phyloP scores from a whole-genome alignment of 2,888 invertebrate genomes.

The Lottia scabra region DNA sequence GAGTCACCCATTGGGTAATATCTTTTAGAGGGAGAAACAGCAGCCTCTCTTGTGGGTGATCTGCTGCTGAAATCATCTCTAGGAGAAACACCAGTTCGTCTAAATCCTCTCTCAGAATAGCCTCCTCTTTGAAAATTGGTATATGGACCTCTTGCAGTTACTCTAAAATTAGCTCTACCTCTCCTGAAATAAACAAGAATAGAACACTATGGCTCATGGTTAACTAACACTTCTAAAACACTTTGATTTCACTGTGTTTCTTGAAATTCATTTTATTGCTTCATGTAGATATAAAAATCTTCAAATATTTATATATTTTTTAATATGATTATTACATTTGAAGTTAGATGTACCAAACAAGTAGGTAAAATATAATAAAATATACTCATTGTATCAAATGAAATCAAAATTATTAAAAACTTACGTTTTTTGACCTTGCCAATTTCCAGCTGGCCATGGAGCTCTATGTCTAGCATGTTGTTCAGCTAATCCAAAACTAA shows the following conservation, averaged over 20 bases:
- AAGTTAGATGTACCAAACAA: no score
- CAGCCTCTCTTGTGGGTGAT: conserved; percentile 6
- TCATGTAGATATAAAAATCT: no score
- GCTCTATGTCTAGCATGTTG: conserved; percentile 27
- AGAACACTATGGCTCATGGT: no score
- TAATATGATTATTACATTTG: no score
- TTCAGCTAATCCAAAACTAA: conserved; percentile 27
- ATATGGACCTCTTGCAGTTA: not conserved
- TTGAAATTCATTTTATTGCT: no score
- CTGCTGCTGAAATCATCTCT: not conserved
- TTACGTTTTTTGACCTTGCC: conserved; percentile 33
- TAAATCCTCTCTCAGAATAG: not conserved
- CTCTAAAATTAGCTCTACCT: not conserved
- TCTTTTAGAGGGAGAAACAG: conserved; percentile 13
- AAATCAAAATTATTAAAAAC: not conserved
- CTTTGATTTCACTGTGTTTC: no score
- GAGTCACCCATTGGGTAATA: not conserved
- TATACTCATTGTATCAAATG: not conserved
- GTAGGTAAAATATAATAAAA: no score
- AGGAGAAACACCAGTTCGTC: not conserved
- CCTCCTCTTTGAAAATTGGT: not conserved
- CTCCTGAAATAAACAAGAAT: not conserved
- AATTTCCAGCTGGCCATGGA: conserved; percentile 28
- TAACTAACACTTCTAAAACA: no score
- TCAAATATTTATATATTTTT: no score